Evolutionary conservation across 37 sponge, comb jelly and placozoan genomes (phyloP).

Genomic region (Cladorhizidae sp.): DNA sequence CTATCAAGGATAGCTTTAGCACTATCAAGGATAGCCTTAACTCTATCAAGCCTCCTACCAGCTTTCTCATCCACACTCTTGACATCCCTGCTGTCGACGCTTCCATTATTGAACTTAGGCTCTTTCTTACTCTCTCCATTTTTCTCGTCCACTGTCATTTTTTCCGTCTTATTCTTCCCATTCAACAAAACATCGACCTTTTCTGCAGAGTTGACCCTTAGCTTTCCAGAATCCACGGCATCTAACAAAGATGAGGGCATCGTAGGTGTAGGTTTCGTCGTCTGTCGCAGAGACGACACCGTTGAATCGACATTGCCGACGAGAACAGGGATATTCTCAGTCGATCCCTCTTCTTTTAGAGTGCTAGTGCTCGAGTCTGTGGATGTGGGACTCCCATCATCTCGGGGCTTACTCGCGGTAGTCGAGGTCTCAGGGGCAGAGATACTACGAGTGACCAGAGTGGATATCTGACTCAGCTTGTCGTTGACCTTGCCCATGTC

Average conservation of each 20-base stretch:
- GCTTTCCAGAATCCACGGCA: neutral
- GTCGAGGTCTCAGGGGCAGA: neutral
- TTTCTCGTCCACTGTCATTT: too few species aligned
- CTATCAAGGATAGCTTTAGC: too few species aligned
- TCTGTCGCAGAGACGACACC: too few species aligned
- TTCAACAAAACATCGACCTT: neutral
- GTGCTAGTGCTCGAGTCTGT: conserved; percentile 36
- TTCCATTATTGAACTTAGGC: too few species aligned
- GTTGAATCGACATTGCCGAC: neutral
- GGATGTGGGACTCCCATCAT: conserved; percentile 28
- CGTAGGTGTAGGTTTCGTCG: neutral
- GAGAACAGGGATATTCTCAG: conserved; percentile 17
- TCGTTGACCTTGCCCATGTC: conserved; percentile 53
- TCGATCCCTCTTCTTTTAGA: conserved; percentile 18
- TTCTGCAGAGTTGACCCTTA: neutral
- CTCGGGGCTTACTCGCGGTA: neutral
- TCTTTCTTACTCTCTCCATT: too few species aligned
- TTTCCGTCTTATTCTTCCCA: too few species aligned
- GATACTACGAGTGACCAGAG: conserved; percentile 21
- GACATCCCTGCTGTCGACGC: too few species aligned
- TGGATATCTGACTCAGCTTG: conserved; percentile 34
- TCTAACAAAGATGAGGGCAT: neutral
- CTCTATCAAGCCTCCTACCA: too few species aligned
- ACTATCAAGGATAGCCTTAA: too few species aligned
- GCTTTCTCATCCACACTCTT: too few species aligned